A percentile compares a stretch with the other conserved stretches of the same genome.
These are phyloP conservation scores for Diachasmimorpha longicaudata DNA, from an alignment of 1,140 invertebrate genomes.

Conservation along the genomic window DNA sequence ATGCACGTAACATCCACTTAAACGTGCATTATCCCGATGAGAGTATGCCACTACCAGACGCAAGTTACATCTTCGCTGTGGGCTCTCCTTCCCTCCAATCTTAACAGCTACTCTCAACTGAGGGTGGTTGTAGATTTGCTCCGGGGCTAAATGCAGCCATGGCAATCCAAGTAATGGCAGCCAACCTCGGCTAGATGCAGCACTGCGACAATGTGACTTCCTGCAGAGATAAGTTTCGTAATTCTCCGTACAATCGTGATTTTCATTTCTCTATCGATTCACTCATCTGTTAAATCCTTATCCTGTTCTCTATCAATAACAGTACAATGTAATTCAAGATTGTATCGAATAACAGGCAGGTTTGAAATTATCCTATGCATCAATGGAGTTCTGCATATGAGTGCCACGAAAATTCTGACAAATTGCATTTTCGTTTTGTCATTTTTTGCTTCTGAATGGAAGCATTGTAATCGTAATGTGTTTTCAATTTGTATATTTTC, in stretches of 20 bases:
- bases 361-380: background rate
- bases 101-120: background rate
- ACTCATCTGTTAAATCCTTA: background rate
- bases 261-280: background rate
- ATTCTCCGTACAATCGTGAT: background rate
- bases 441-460: too few relatives aligned
- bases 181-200: background rate
- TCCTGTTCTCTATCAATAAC: background rate
- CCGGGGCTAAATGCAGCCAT: background rate
- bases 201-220: background rate
- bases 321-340: background rate
- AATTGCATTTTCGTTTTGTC: background rate
- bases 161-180: background rate
- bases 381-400: background rate
- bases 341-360: background rate
- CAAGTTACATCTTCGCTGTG: background rate
- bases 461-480: too few relatives aligned
- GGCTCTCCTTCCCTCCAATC: background rate
- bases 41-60: conserved; percentile 4
- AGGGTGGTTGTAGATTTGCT: background rate
- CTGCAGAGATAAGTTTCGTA: background rate
- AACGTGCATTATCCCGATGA: conserved; percentile 8
- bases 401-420: background rate
- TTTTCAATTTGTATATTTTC: too few relatives aligned
- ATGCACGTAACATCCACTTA: conserved; percentile 7